Evolutionary conservation across 2,888 invertebrate genomes (phyloP), one percentile per base, ranked within the genome.

Genomic region (Tupiocoris notatus): DNA sequence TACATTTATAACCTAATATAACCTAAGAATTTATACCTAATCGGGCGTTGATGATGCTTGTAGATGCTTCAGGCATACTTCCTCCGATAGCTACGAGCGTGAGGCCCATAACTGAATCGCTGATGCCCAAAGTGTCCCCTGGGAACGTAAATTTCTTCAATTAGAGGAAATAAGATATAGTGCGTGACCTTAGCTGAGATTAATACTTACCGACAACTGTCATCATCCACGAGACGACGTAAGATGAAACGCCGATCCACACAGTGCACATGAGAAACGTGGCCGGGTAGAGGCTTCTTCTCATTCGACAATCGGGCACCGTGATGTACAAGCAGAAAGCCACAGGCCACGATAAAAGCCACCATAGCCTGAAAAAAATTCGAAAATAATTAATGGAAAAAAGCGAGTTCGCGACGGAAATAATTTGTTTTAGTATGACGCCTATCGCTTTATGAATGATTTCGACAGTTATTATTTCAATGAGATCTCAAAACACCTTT

Each of bases 201-300:
- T 12, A n/a, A 21, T 18, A 62, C 83, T 61, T 22, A 92, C 96
- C 96, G 79, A 95, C 89, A 1, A 92, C 87, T 25, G 94, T 90
- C 83, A 96, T 91, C 90, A 95, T 94, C 96, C 97, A 97, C 0
- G 96, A 92, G 23, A 95, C 92, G 73, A 94, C 81, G 82, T 95
- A 97, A 0, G 96, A 93, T 79, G 94, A 90, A 0, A 86, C 83
- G 1, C 93, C 96, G 79, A 97, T 94, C 90, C 93, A 94, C 1
- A 93, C 83, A 23, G 95, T 90, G 82, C 95, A 95, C 89, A 95
- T 91, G 17, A 93, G 79, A 83, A 97, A 96, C 0, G 94, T 90
- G 0, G 92, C 58, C 0, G 94, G 91, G 83, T 92, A 95, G 79
- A 89, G 83, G 64, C 81, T 83, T 21, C 86, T 87, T 78, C 86